These are phyloP conservation scores for Talpa occidentalis DNA, from an alignment of 2,113 vertebrate species.

Conservation along the genomic window DNA sequence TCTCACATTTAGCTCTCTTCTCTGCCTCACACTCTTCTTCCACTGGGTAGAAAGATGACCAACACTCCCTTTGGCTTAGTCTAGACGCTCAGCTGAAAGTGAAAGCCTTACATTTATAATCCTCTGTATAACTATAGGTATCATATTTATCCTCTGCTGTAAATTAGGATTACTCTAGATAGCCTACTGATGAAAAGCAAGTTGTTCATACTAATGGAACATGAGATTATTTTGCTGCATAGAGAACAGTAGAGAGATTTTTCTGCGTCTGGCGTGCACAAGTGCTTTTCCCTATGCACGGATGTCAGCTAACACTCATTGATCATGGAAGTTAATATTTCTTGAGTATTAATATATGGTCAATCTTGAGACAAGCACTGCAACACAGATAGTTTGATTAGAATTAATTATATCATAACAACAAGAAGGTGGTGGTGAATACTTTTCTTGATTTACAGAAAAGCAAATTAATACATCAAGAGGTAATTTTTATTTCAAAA, in stretches of 20 bases:
- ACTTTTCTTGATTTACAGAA: background rate
- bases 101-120: background rate
- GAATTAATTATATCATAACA: background rate
- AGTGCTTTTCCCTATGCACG: background rate
- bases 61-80: background rate
- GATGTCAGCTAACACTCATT: background rate
- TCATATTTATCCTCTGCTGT: background rate
- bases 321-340: background rate
- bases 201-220: background rate
- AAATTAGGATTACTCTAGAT: background rate
- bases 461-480: background rate
- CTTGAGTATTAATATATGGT: background rate
- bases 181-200: background rate
- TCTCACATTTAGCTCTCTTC: background rate
- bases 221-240: background rate
- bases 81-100: background rate
- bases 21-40: background rate
- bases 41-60: background rate
- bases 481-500: background rate
- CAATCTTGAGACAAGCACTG: background rate
- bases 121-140: background rate
- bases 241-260: background rate
- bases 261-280: background rate
- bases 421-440: background rate
- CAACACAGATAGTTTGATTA: background rate